Evolutionary conservation across 2,797 vertebrate species (phyloP), one percentile per base, ranked within the genome.

Genomic region (Myotis findleyi): DNA sequence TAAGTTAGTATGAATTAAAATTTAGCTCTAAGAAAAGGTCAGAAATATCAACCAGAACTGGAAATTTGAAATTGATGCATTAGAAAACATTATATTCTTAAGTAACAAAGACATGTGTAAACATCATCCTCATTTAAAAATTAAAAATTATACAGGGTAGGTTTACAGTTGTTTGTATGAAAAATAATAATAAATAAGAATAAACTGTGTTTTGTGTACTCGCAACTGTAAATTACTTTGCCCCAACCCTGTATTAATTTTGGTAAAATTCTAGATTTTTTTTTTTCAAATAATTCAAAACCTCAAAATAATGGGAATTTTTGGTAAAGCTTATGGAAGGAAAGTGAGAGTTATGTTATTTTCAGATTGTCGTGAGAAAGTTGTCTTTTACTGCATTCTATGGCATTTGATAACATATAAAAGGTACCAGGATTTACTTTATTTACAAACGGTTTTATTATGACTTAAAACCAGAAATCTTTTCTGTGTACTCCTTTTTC

Each of bases 241-340:
- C 16, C n/a, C n/a, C n/a, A 20, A 36, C 18, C 18, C 6, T 68
- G n/a, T 18, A 20, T 93, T 92, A 86, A 71, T 82, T 91, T 89
- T 93, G 30, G 73, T 81, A 73, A 92, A 88, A 83, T 86, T 92
- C 6, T 73, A 16, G 16, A 36, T 85, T 75, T 91, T 89, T 93
- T 89, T 93, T 89, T 47, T 7, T 9, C n/a, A 90, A 57, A 53
- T 84, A 80, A 47, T 87, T 68, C 21, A 53, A 12, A 55, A 38
- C 17, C 7, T 91, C 55, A 64, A 71, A 89, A 33, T 68, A 83
- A 36, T 64, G 23, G 57, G 36, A 75, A 83, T 87, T 73, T 79
- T 79, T 59, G 44, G 4, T 80, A 75, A 71, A 64, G 36, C 23
- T 55, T 86, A 59, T 87, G 33, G 68, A 81, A 87, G 88, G 77